Evolutionary conservation across 2,888 invertebrate species (phyloP), one percentile per base, ranked within the genome.

Genomic region (Zaprionus lineosus): DNA sequence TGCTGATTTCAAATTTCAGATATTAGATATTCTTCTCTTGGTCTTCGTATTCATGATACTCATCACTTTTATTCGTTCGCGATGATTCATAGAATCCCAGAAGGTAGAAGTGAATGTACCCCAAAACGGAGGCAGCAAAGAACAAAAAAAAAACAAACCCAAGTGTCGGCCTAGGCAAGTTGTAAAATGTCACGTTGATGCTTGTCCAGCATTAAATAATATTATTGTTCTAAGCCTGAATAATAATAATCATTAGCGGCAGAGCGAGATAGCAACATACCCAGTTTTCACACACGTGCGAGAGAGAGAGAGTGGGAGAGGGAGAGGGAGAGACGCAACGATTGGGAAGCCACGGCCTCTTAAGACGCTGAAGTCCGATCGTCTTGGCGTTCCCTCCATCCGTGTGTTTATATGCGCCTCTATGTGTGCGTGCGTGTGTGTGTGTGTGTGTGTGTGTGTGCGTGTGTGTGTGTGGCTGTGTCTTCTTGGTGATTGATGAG

Each of bases 1-100:
- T 74, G 74, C 81, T 81, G 77, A 76, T 74, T 81, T 76, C 59
- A 70, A n/a, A n/a, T n/a, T n/a, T n/a, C n/a, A n/a, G n/a, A n/a
- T 81, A 72, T 75, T 75, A 75, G 69, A 79, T 75, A 65, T 72
- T 75, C 65, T 68, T 72, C 50, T 62, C 55, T 76, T 69, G 69
- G 76, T 74, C 60, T 81, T 81, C 67, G 53, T 60, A 39, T 62
- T 60, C 51, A 59, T 41, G 56, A 50, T 64, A 57, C 74, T 63
- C 65, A 69, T 74, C 77, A 74, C 61, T 34, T 46, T 50, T 51
- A 51, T 65, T 3, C 5, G 24, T 8, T 26, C 18, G n/a, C n/a
- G 58, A 60, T 76, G 75, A 76, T 81, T 76, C 75, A 76, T 70
- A 31, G 26, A 12, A 8, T 24, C 65, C 66, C 19, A 58, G 67